Base-by-base conservation (phyloP, 1,140 invertebrate species). In the Agrilus planipennis region DNA sequence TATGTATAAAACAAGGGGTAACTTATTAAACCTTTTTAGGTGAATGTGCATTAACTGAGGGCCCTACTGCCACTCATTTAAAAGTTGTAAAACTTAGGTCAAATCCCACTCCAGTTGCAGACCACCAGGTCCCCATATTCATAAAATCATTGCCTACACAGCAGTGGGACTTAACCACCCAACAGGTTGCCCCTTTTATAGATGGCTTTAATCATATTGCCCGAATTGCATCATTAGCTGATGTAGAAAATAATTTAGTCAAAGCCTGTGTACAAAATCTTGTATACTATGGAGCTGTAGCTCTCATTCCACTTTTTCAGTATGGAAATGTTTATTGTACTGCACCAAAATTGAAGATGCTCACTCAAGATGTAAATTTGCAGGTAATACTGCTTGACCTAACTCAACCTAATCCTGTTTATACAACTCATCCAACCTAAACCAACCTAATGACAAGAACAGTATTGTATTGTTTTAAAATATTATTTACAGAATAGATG, bases 241-340 rank as follows among this genome's bases (percentile, higher is more conserved):
- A 93, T 53, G 89, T 96, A 0, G 90, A 96, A 56, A 89, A 84
- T 42, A 89, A 87, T 65, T 65, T 96, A 23, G 91, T 95, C 0
- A 95, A 95, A 65, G 84, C 88, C 6, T 93, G 89, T 60, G 78
- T 95, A 28, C 89, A 93, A 61, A 96, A 96, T 70, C 70, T 95
- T 38, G 72, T 91, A 53, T 94, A 78, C 62, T 77, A 77, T 44
- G 71, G 69, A 17, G 72, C 76, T 14, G 77, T 89, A 2, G 79
- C 80, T 12, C 60, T 96, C 17, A 79, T 93, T 36, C 87, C 90
- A 6, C 81, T 96, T 49, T 83, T 96, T 51, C 89, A 89, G 60
- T 97, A 95, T 63, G 83, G 85, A 45, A 95, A 95, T 63, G 81
- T 92, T 45, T 96, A 95, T 62, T 79, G 84, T 34, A 77, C 80